Base-by-base conservation (phyloP, 2,113 vertebrate species). In the Chamaetylas fuelleborni region DNA sequence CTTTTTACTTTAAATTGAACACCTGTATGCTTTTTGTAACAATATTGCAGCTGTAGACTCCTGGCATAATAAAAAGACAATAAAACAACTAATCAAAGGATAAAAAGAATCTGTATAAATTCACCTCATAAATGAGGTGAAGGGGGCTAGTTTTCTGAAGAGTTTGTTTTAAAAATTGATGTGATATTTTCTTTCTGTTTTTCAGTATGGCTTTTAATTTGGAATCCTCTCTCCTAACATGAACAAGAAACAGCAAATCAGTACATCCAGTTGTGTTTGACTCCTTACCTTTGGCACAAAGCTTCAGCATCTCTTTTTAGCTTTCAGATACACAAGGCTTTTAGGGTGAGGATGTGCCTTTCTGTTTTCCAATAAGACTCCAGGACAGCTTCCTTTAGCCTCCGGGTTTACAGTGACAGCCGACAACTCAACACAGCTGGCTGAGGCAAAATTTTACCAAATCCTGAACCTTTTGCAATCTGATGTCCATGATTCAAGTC, bases 1-100 rank as follows among this genome's bases (percentile, higher is more conserved):
- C 8, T 78, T 84, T 95, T 85, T 72, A 74, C 81, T 88, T 92
- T 86, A 86, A 78, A 94, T 92, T 91, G 47, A 93, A 89, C 42
- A 90, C 54, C 58, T 88, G 14, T 57, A 13, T 67, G 53, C 1
- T 34, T 86, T 86, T 79, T 60, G 5, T 19, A 79, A 31, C 12
- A 56, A 26, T 71, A 79, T 64, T 24, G 4, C 57, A 83, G 25
- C 57, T 71, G 26, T 54, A 74, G 29, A 36, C 24, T 54, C 38
- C 28, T 78, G 72, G 47, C 45, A 51, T 58, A 82, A 74, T 58
- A 34, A 93, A 61, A 38, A 18, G 23, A 19, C 31, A 70, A 57
- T 64, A 67, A 67, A 81, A 73, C 65, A 88, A 14, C 31, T 38
- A 89, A 66, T 70, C 64, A 71, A 91, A 84, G 31, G 48, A 74